Conservation (phyloP, 2,888 invertebrate genomes). For the Carterocephalus palaemon region DNA sequence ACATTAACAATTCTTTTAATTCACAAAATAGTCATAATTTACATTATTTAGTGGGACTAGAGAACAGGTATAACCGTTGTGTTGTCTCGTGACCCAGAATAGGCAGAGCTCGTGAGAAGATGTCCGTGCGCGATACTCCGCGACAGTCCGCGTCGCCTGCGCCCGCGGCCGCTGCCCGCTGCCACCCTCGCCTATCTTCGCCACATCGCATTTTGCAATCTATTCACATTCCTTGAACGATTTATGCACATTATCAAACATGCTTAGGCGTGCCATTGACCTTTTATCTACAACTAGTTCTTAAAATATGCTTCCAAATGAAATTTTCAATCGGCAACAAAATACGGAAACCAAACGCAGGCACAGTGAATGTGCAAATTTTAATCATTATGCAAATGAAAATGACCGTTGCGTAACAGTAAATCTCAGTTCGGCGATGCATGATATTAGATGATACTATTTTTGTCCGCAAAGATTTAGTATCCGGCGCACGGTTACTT, state of each 20-base stretch:
- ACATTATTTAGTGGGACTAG: conserved; percentile 28
- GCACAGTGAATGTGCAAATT: conserved; percentile 2
- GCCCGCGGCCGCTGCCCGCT: conserved; percentile 20
- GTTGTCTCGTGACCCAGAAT: conserved; percentile 57
- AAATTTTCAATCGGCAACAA: no score
- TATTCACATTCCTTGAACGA: conserved; percentile 31
- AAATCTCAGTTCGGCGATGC: conserved; percentile 49
- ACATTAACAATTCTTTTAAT: conserved; percentile 8
- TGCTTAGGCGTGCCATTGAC: conserved; percentile 48
- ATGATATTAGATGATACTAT: conserved; percentile 68
- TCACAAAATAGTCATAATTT: conserved; percentile 27
- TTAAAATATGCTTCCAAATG: conserved; percentile 10
- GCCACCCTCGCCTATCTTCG: conserved; percentile 20
- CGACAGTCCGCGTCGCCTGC: conserved; percentile 20
- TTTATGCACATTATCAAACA: conserved; percentile 36
- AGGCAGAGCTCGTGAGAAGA: conserved; percentile 49
- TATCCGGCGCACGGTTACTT: conserved; percentile 70
- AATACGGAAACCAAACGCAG: no score
- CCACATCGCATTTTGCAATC: conserved; percentile 27
- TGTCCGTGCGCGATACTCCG: conserved; percentile 45
- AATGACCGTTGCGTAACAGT: conserved; percentile 49
- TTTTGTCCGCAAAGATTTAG: conserved; percentile 63
- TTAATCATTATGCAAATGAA: conserved; percentile 32
- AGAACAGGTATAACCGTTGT: conserved; percentile 50
- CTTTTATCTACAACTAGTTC: conserved; percentile 42